phyloP scores from a whole-genome alignment of 2,113 vertebrate species.

The Eudyptes chrysolophus region DNA sequence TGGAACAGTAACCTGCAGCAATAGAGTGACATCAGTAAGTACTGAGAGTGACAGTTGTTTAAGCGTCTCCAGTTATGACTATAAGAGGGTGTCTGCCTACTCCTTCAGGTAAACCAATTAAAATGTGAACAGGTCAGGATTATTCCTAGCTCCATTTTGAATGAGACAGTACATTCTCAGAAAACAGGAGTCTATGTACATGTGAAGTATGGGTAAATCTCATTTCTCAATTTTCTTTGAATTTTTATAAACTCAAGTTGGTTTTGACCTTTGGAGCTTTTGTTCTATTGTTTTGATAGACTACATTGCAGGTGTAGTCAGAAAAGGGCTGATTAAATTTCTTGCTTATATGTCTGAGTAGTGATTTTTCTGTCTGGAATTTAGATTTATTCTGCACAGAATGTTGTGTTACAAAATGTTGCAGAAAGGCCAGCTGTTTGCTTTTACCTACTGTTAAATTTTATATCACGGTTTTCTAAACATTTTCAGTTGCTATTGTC shows the following conservation, averaged over 20 bases:
- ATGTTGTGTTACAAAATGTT: background rate
- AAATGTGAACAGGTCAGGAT: background rate
- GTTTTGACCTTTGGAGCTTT: background rate
- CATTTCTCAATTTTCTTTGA: background rate
- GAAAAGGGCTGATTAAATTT: background rate
- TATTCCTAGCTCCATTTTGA: background rate
- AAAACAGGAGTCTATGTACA: background rate
- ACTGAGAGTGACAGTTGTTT: background rate
- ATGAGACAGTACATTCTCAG: background rate
- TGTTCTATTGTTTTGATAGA: background rate
- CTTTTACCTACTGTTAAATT: background rate
- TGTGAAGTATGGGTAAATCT: background rate
- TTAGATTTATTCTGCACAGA: background rate
- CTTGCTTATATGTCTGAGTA: background rate
- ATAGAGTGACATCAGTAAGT: background rate
- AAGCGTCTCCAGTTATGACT: background rate
- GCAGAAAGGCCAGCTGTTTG: background rate
- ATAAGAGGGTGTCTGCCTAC: background rate
- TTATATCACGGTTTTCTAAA: background rate
- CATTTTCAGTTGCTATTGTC: background rate
- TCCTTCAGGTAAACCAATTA: background rate
- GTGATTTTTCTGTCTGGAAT: slow-evolving; percentile 6
- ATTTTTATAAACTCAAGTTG: background rate
- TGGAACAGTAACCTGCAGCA: background rate
- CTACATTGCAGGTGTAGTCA: background rate